phyloP scores from a whole-genome alignment of 2,113 vertebrate species.

The Phycodurus eques region DNA sequence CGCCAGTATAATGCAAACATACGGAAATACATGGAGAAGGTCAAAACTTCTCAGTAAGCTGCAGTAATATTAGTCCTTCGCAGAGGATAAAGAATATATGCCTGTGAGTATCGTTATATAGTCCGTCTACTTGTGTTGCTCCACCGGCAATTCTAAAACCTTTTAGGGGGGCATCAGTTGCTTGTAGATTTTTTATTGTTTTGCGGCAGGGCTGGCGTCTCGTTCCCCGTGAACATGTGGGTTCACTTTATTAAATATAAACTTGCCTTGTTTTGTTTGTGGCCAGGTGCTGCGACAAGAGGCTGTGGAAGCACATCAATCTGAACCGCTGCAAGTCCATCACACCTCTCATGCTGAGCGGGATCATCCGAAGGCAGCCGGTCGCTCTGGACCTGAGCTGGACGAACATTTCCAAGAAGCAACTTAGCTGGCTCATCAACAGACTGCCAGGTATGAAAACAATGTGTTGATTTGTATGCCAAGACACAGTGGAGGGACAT shows the following conservation, averaged over 20 bases:
- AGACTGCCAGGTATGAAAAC: constrained; percentile 83
- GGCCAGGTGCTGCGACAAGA: constrained; percentile 94
- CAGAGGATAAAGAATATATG: no score
- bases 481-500: no score
- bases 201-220: no score
- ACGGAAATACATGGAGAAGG: background rate
- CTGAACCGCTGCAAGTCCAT: constrained; percentile 95
- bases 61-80: no score
- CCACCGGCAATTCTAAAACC: no score
- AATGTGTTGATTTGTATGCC: background rate
- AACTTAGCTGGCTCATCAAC: constrained; percentile 97
- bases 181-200: no score
- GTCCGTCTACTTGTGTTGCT: no score
- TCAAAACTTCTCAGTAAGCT: background rate
- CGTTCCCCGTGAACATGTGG: no score
- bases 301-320: constrained; percentile 91
- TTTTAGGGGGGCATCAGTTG: no score
- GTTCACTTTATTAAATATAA: background rate
- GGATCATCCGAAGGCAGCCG: constrained; percentile 92
- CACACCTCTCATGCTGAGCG: constrained; percentile 94
- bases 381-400: constrained; percentile 91
- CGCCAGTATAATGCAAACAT: background rate
- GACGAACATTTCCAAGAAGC: constrained; percentile 98
- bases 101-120: no score
- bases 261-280: constrained; percentile 21